Percentiles rank a stretch among this genome's conserved stretches.
Evolutionary conservation across 2,888 invertebrate species (phyloP).

Genomic region (Drosophila hamatofila): DNA sequence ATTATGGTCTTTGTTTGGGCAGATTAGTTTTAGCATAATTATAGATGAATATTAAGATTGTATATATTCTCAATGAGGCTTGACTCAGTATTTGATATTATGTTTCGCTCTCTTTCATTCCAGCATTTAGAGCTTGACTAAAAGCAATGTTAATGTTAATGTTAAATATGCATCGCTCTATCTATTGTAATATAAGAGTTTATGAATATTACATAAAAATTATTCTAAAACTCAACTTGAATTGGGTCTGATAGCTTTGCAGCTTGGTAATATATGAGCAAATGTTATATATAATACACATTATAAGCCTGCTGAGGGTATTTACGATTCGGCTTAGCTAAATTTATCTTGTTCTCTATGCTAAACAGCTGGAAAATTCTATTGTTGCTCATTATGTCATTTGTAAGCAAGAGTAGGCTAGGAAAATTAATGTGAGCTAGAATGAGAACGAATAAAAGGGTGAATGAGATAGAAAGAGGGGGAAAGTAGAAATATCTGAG

Average conservation of each 20-base stretch:
- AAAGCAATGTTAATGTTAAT: too few species aligned
- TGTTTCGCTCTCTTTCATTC: background rate
- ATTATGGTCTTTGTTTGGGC: background rate
- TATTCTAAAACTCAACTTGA: background rate
- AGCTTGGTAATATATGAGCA: too few species aligned
- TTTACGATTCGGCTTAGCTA: background rate
- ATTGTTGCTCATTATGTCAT: slow-evolving; percentile 23
- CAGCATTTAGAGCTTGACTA: background rate
- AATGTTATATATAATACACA: too few species aligned
- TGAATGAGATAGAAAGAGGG: background rate
- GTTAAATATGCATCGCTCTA: too few species aligned
- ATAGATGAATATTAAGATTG: background rate
- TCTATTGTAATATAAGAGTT: too few species aligned
- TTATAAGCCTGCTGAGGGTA: background rate
- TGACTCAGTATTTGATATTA: background rate
- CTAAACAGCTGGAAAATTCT: slow-evolving; percentile 12
- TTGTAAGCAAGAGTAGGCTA: slow-evolving; percentile 3
- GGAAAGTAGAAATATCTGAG: background rate
- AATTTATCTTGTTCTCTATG: background rate
- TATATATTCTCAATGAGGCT: background rate
- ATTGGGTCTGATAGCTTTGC: background rate
- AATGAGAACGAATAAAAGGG: background rate
- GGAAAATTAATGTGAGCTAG: background rate
- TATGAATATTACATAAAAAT: background rate
- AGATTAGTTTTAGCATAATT: background rate